phyloP scores from a whole-genome alignment of 1,140 invertebrate species.

The Eurosta solidaginis region DNA sequence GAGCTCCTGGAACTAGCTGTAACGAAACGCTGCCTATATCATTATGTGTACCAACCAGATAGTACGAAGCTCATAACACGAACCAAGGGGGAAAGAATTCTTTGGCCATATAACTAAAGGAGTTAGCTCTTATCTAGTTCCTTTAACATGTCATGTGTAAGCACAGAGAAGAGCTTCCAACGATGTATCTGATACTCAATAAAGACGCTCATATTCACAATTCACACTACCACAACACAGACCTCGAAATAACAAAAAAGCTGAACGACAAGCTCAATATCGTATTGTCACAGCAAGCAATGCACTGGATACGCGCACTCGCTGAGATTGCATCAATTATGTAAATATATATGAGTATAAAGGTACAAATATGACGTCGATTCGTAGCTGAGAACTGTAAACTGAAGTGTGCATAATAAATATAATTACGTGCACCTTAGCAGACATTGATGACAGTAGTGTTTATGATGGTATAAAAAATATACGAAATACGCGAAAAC shows the following conservation, averaged over 20 bases:
- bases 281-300: not conserved
- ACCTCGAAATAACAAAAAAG: not conserved
- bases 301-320: not conserved
- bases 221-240: not conserved
- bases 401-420: constrained; percentile 21
- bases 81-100: too few species aligned
- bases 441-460: not conserved
- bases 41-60: too few species aligned
- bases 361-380: not conserved
- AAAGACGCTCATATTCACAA: not conserved
- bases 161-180: too few species aligned
- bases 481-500: too few species aligned
- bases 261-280: not conserved
- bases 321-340: not conserved
- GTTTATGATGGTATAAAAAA: too few species aligned
- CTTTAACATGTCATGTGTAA: too few species aligned
- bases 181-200: constrained; percentile 14
- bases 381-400: not conserved
- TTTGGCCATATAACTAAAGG: too few species aligned
- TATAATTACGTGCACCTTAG: constrained; percentile 14
- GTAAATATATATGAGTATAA: not conserved
- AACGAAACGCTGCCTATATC: too few species aligned
- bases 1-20: too few species aligned
- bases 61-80: too few species aligned
- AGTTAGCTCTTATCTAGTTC: too few species aligned